phyloP scores from a whole-genome alignment of 2,888 invertebrate species.

The Antheraea assamensis region DNA sequence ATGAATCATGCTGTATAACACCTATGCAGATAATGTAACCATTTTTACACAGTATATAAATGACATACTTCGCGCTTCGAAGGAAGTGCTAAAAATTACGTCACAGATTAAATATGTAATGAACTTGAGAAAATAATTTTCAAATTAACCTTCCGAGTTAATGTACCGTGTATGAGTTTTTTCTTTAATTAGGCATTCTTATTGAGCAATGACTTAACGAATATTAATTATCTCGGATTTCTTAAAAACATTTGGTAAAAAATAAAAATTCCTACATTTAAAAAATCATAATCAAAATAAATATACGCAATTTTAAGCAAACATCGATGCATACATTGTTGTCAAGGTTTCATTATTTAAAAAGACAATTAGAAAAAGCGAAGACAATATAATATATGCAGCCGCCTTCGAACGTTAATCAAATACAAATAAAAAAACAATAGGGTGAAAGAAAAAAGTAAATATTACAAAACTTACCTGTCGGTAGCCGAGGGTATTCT shows the following conservation, averaged over 20 bases:
- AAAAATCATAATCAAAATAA: background rate
- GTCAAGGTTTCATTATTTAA: background rate
- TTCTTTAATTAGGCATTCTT: background rate
- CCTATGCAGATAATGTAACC: background rate
- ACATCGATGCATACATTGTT: background rate
- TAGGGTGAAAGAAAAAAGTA: constrained; percentile 27
- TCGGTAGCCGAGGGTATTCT: constrained; percentile 46
- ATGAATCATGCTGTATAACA: constrained; percentile 5
- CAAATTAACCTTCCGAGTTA: constrained; percentile 22
- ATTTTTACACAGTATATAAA: background rate
- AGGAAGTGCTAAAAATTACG: constrained; percentile 39
- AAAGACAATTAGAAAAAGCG: background rate
- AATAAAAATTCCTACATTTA: background rate
- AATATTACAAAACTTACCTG: constrained; percentile 62
- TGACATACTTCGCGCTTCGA: background rate
- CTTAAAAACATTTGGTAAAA: background rate
- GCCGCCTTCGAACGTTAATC: background rate
- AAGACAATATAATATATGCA: constrained; percentile 1
- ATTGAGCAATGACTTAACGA: background rate
- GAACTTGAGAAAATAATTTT: constrained; percentile 36
- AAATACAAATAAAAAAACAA: constrained; percentile 17
- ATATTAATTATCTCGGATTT: background rate
- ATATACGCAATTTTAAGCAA: background rate
- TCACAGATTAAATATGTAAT: constrained; percentile 38
- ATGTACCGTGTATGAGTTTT: background rate